These are phyloP conservation scores for Pristiophorus japonicus DNA, from an alignment of 2,113 vertebrate genomes.

Conservation along the genomic window DNA sequence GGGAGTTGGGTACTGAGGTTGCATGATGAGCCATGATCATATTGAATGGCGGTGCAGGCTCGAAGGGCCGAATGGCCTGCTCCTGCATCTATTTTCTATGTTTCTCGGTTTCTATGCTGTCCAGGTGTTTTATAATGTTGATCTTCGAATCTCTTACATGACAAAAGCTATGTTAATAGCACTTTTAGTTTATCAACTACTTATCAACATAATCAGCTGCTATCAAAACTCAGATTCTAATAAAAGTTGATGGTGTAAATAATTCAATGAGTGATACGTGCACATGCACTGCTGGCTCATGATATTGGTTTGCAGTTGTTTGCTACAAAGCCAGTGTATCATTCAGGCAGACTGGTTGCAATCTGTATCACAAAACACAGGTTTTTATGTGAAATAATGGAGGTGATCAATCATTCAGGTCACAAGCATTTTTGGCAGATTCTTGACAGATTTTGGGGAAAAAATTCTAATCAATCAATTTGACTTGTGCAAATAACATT, in stretches of 20 bases:
- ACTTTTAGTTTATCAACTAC: neutral
- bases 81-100: too few species aligned
- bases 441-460: neutral
- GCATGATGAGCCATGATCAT: too few species aligned
- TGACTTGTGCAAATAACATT: neutral
- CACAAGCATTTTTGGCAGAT: neutral
- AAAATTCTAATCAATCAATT: neutral
- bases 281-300: neutral
- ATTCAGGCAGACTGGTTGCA: neutral
- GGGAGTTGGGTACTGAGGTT: too few species aligned
- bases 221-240: neutral
- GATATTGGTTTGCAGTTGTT: neutral
- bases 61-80: too few species aligned
- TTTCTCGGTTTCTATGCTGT: too few species aligned
- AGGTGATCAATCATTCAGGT: neutral
- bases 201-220: neutral
- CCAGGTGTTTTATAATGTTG: neutral
- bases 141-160: neutral
- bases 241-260: neutral
- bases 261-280: neutral
- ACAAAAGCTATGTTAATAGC: neutral
- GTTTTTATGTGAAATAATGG: constrained; percentile 5
- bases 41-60: too few species aligned
- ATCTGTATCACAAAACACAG: neutral
- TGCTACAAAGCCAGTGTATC: neutral